Evolutionary conservation across 1,140 invertebrate species (phyloP).

Genomic region (Trachelipus rathkii): DNA sequence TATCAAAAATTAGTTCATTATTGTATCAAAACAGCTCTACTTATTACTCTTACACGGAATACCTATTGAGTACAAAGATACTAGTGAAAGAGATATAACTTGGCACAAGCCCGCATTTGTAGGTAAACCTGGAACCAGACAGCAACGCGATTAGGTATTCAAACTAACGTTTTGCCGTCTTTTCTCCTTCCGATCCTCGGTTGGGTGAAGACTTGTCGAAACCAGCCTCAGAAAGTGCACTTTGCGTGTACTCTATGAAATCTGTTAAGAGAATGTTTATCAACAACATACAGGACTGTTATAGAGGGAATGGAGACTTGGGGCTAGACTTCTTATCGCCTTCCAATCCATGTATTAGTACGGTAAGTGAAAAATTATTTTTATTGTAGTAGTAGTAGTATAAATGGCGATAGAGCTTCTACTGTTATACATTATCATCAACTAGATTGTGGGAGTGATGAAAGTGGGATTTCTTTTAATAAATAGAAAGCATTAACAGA

Average conservation of each 20-base stretch:
- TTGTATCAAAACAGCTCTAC: slow-evolving; percentile 94
- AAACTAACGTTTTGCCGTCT: slow-evolving; percentile 85
- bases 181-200: slow-evolving; percentile 74
- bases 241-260: slow-evolving; percentile 94
- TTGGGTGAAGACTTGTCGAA: slow-evolving; percentile 61
- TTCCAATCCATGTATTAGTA: slow-evolving; percentile 75
- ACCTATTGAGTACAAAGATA: slow-evolving; percentile 83
- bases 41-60: slow-evolving; percentile 98
- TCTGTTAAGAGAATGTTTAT: slow-evolving; percentile 90
- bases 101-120: slow-evolving; percentile 90
- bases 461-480: too few relatives aligned
- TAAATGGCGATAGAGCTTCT: not conserved
- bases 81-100: slow-evolving; percentile 72
- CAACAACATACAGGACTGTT: slow-evolving; percentile 94
- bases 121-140: slow-evolving; percentile 84
- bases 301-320: slow-evolving; percentile 78
- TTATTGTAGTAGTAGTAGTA: not conserved
- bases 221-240: slow-evolving; percentile 66
- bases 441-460: too few relatives aligned
- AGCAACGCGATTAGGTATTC: slow-evolving; percentile 80
- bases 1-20: slow-evolving; percentile 89
- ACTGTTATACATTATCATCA: too few relatives aligned
- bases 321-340: slow-evolving; percentile 87
- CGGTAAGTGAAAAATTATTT: slow-evolving; percentile 59
- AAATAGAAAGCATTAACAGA: too few relatives aligned